Evolutionary conservation across 2,797 vertebrate species (phyloP), one percentile per base, ranked within the genome.

Genomic region (Tokudaia muenninki): DNA sequence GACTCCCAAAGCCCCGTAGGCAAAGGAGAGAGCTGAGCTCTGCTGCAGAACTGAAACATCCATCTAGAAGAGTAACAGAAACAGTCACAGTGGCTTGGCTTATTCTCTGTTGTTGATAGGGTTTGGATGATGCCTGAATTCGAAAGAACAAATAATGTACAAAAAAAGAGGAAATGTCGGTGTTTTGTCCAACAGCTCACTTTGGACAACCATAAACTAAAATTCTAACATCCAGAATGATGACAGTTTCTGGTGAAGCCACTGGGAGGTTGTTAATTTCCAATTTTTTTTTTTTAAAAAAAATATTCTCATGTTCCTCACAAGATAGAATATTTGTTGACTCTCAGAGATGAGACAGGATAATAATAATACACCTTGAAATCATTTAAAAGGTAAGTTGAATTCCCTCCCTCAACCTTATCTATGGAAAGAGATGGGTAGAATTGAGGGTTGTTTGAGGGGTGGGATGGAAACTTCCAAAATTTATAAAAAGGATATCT

Each of bases 1-100:
- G n/a, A n/a, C 0, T 37, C 19, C 8, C 22, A 12, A 24, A 41
- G 37, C 1, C 21, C 11, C 12, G 11, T 12, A 24, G 0, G n/a
- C 22, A 6, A 24, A 6, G 37, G 21, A 24, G 4, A 0, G 37
- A 75, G 10, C 21, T 75, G 37, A 74, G 37, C 12, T 10, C 10
- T 2, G 37, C 21, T 75, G 37, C 4, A 75, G 11, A 44, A 24
- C 11, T 75, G 37, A 41, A 1, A 6, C 22, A 13, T 44, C 37
- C 37, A 41, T 13, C 37, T 6, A 13, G 37, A 75, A 41, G 22
- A 22, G 5, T 75, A 37, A 75, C 22, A 24, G 0, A 75, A 75
- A 24, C 37, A 44, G 37, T 75, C 22, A 44, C 4, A 41, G 72
- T 41, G 37, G 0, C 10, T 41, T 24, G 37, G n/a, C 21, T 41